phyloP scores from a whole-genome alignment of 2,113 vertebrate species.

The Trogon melanurus region DNA sequence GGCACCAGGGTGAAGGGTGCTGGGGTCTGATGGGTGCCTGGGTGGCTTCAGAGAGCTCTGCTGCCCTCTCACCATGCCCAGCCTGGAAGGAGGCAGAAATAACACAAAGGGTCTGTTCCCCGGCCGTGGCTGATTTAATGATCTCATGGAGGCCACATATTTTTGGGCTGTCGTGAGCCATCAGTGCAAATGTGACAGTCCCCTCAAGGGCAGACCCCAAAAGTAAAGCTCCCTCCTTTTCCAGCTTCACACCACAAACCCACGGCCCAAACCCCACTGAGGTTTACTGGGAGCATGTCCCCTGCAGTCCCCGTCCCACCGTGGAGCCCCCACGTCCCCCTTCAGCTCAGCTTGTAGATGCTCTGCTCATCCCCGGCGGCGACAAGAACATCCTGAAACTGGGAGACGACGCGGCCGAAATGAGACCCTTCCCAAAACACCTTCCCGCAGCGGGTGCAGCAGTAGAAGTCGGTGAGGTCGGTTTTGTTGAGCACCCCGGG shows the following conservation, averaged over 20 bases:
- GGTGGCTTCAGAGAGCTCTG: not conserved
- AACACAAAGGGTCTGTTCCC: not conserved
- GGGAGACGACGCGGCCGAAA: constrained; percentile 73
- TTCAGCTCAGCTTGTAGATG: not conserved
- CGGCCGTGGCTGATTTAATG: not conserved
- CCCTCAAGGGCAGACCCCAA: accelerated
- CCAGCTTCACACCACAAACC: not conserved
- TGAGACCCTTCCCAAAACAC: constrained; percentile 93
- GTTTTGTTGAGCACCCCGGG: constrained; percentile 74
- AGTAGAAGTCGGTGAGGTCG: constrained; percentile 71
- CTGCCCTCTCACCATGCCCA: accelerated
- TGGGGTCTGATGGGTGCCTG: not conserved
- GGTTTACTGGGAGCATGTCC: accelerated
- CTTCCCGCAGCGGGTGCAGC: constrained; percentile 85
- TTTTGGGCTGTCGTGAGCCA: not conserved
- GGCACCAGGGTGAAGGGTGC: not conserved
- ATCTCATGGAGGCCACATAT: not conserved
- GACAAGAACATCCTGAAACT: constrained; percentile 79
- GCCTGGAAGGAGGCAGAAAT: not conserved
- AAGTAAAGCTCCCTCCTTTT: not conserved
- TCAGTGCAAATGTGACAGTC: not conserved
- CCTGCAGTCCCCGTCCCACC: accelerated
- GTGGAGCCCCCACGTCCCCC: accelerated
- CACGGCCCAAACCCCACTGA: not conserved
- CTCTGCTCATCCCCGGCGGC: not conserved